Evolutionary conservation across 2,888 invertebrate species (phyloP).

Genomic region (Lacanobia oleracea): DNA sequence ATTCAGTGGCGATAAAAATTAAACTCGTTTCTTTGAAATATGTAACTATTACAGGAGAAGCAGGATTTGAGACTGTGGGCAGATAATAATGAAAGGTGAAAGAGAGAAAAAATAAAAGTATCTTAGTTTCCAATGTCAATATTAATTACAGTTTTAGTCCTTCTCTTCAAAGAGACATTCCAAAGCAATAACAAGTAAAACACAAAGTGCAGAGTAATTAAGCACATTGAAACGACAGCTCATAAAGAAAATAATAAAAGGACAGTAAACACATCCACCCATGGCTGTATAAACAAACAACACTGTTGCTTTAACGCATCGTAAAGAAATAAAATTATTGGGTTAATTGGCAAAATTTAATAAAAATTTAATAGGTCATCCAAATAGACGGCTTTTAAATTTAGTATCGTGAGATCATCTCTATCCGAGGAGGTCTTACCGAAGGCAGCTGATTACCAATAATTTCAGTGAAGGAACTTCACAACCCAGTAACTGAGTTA

Average conservation of each 20-base stretch:
- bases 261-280: conserved; percentile 29
- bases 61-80: background rate
- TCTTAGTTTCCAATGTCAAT: background rate
- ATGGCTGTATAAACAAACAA: conserved; percentile 20
- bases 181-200: conserved; percentile 34
- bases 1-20: background rate
- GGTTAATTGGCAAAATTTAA: conserved; percentile 35
- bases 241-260: conserved; percentile 58
- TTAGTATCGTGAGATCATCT: background rate
- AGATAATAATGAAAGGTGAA: background rate
- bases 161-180: background rate
- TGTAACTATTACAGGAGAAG: background rate
- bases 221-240: conserved; percentile 25
- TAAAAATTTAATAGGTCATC: conserved; percentile 27
- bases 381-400: conserved; percentile 35
- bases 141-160: background rate
- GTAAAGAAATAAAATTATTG: conserved; percentile 50
- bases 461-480: too few species aligned
- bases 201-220: conserved; percentile 49
- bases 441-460: too few species aligned
- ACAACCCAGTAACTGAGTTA: too few species aligned
- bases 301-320: conserved; percentile 20
- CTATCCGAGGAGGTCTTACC: too few species aligned
- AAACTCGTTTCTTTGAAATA: background rate
- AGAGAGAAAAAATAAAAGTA: background rate